Conservation (phyloP, 2,888 invertebrate genomes). For the Frankliniella fusca region DNA sequence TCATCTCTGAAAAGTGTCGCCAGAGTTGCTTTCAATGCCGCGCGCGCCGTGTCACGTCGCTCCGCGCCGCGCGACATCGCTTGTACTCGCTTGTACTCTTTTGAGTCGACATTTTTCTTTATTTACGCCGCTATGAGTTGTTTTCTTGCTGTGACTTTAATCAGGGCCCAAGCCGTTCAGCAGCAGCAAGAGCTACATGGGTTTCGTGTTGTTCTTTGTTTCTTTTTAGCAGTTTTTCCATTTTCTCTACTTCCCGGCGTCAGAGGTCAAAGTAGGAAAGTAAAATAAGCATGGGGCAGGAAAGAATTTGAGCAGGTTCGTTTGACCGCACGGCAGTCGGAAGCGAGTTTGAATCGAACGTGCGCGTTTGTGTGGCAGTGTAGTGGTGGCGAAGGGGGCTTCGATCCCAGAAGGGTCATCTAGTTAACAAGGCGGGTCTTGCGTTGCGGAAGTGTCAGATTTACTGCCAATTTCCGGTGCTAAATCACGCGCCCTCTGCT, state of each 20-base stretch:
- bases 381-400: too few relatives aligned
- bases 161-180: not conserved
- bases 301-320: too few relatives aligned
- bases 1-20: too few relatives aligned
- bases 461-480: not conserved
- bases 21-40: not conserved
- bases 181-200: not conserved
- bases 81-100: not conserved
- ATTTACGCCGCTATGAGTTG: not conserved
- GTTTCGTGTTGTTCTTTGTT: not conserved
- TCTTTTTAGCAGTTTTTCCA: not conserved
- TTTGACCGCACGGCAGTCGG: too few relatives aligned
- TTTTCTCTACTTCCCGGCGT: not conserved
- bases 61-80: not conserved
- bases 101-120: slow-evolving; percentile 3
- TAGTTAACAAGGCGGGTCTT: too few relatives aligned
- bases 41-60: not conserved
- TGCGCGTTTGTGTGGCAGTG: too few relatives aligned
- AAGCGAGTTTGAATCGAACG: too few relatives aligned
- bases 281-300: not conserved
- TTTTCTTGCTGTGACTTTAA: not conserved
- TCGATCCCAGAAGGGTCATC: too few relatives aligned
- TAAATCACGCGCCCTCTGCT: not conserved
- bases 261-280: not conserved
- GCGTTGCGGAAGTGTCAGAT: slow-evolving; percentile 3